A percentile compares a stretch with the other conserved stretches of the same genome.
Conservation (phyloP, 2,888 invertebrate genomes). For the Meloe dianella region DNA sequence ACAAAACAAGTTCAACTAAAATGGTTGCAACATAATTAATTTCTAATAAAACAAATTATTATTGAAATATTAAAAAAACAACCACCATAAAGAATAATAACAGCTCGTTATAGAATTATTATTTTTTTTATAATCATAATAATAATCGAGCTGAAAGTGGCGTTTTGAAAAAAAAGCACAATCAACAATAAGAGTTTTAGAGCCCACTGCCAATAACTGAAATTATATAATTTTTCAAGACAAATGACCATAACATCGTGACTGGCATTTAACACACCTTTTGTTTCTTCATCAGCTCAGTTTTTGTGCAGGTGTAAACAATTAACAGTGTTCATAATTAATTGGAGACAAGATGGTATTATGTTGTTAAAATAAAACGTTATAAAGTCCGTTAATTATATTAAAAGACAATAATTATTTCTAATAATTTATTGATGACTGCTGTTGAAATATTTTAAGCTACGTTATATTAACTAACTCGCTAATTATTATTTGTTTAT, state of each 20-base stretch:
- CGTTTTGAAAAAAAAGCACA: no score
- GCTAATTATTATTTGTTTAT: neutral
- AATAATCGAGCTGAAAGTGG: neutral
- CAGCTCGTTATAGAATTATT: neutral
- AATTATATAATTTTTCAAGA: constrained; percentile 12
- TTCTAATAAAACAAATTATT: neutral
- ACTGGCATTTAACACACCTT: constrained; percentile 17
- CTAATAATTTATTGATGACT: neutral
- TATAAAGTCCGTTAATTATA: neutral
- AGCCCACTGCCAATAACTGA: neutral
- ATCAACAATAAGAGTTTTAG: neutral
- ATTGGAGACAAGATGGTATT: neutral
- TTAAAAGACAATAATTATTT: neutral
- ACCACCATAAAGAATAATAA: no score
- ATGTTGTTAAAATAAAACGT: no score
- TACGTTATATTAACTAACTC: no score
- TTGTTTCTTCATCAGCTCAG: constrained; percentile 13
- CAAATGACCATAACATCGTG: constrained; percentile 15
- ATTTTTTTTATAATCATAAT: neutral
- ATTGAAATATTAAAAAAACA: neutral
- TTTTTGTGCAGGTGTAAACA: constrained; percentile 13
- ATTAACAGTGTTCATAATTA: constrained; percentile 7
- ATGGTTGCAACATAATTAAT: neutral
- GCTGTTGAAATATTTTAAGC: no score
- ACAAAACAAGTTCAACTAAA: constrained; percentile 2